phyloP scores from a whole-genome alignment of 1,140 invertebrate species.

The Bombus cullumanus region DNA sequence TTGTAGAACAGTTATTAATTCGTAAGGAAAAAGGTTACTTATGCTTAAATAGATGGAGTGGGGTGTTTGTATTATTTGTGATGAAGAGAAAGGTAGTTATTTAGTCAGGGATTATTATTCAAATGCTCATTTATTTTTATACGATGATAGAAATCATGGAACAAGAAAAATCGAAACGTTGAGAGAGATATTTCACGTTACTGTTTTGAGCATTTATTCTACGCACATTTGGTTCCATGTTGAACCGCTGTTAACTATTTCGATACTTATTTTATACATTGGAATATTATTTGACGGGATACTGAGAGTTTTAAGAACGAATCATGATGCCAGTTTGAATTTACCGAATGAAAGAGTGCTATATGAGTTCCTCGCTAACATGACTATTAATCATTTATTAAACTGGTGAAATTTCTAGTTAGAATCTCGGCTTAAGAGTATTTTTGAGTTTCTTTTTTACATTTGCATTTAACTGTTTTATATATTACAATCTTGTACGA shows the following conservation, averaged over 20 bases:
- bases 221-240: background rate
- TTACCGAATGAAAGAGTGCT: background rate
- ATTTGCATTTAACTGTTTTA: constrained; percentile 20
- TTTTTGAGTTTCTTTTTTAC: background rate
- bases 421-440: background rate
- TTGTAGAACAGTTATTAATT: background rate
- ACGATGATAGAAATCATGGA: background rate
- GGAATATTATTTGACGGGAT: background rate
- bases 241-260: background rate
- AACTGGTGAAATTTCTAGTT: background rate
- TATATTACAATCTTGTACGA: background rate
- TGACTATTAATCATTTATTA: background rate
- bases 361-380: constrained; percentile 16
- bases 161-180: background rate
- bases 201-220: constrained; percentile 26
- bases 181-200: background rate
- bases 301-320: background rate
- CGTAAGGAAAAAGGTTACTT: background rate
- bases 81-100: background rate
- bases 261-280: background rate
- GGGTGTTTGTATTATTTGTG: background rate
- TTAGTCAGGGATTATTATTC: background rate
- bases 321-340: background rate
- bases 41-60: background rate
- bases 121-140: constrained; percentile 40